Conservation (phyloP, 2,113 vertebrate species). For the Actenoides lindsayi region DNA sequence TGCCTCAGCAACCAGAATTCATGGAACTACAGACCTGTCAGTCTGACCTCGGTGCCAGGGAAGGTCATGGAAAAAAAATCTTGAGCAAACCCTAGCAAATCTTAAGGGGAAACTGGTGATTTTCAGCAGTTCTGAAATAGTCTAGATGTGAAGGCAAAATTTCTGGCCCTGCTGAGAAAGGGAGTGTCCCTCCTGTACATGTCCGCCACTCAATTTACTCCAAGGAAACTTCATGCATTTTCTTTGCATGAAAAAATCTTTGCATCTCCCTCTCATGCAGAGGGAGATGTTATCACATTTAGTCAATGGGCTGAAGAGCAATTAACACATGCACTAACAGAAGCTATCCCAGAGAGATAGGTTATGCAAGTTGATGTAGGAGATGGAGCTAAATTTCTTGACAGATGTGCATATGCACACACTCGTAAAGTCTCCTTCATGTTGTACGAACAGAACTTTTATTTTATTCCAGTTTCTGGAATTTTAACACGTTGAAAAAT, state of each 20-base stretch:
- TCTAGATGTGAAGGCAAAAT: background rate
- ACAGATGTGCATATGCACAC: background rate
- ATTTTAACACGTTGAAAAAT: background rate
- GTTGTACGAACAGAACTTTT: background rate
- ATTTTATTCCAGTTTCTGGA: background rate
- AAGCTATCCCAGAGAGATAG: background rate
- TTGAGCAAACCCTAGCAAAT: background rate
- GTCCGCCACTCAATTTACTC: background rate
- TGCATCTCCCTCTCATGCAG: too few relatives aligned
- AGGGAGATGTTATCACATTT: fast-evolving
- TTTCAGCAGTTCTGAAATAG: background rate
- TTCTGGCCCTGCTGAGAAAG: background rate
- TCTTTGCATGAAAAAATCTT: background rate
- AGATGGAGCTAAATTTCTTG: background rate
- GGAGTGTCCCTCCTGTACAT: background rate
- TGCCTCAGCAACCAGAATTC: background rate
- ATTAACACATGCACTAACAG: background rate
- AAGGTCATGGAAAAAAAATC: too few relatives aligned
- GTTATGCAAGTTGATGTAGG: background rate
- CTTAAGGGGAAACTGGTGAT: background rate
- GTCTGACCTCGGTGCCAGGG: too few relatives aligned
- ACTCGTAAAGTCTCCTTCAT: background rate
- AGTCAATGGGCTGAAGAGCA: background rate
- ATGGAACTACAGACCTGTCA: too few relatives aligned
- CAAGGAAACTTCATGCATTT: background rate